These are phyloP conservation scores for Regulus satrapa DNA, from an alignment of 2,113 vertebrate species.

Conservation along the genomic window DNA sequence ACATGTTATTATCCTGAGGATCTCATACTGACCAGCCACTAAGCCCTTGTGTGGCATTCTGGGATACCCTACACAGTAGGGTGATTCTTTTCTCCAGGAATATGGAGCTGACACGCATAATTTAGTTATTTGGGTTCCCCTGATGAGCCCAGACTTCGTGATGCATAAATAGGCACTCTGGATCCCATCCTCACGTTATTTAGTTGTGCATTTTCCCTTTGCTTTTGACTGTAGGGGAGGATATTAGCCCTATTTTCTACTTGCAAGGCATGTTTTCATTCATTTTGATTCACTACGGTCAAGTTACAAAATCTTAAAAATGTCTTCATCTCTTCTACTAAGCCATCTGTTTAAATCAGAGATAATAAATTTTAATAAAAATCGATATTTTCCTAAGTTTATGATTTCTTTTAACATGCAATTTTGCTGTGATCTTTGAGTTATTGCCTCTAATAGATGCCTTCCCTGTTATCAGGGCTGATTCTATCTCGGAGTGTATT, in stretches of 20 bases:
- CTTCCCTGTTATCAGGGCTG: slow-evolving; percentile 24
- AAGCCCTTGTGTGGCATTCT: neutral
- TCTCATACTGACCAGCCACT: neutral
- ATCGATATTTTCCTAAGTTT: neutral
- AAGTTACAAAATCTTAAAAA: neutral
- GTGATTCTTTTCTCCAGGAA: neutral
- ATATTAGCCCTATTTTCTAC: neutral
- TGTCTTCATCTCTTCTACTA: neutral
- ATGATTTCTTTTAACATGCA: slow-evolving; percentile 37
- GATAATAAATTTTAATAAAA: slow-evolving; percentile 23
- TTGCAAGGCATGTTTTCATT: neutral
- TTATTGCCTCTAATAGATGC: slow-evolving; percentile 45
- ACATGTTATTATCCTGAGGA: neutral
- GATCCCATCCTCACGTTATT: neutral
- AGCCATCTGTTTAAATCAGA: slow-evolving; percentile 16
- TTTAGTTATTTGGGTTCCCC: neutral
- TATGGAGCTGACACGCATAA: neutral
- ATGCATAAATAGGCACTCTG: neutral
- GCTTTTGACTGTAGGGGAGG: neutral
- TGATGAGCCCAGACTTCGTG: neutral
- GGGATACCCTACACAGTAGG: neutral
- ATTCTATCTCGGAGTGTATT: slow-evolving; percentile 34
- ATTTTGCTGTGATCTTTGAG: slow-evolving; percentile 40
- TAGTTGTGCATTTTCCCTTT: neutral
- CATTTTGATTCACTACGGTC: neutral